These are phyloP conservation scores for Asobara japonica DNA, from an alignment of 1,140 invertebrate species.

Conservation along the genomic window DNA sequence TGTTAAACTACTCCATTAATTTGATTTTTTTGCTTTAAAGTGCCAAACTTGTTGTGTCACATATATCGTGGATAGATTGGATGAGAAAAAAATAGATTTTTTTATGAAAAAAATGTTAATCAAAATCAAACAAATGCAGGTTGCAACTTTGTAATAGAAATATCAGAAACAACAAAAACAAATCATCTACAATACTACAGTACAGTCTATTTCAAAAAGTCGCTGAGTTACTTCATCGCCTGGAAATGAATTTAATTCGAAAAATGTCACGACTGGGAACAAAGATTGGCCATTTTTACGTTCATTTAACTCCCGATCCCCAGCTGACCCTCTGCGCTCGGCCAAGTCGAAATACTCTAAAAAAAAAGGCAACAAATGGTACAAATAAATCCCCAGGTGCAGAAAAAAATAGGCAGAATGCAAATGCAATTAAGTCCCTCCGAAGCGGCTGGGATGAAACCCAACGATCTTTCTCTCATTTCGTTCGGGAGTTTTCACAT, in stretches of 20 bases:
- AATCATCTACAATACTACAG: background rate
- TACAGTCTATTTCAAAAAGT: no score
- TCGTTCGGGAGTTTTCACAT: conserved; percentile 10
- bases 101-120: no score
- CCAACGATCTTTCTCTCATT: background rate
- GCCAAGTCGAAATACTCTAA: conserved; percentile 1
- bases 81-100: no score
- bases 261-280: background rate
- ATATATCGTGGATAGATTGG: no score
- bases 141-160: no score
- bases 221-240: background rate
- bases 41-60: no score
- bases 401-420: conserved; percentile 3
- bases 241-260: background rate
- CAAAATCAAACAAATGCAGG: no score
- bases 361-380: background rate
- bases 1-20: no score
- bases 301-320: conserved; percentile 3
- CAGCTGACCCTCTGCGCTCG: background rate
- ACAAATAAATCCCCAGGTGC: background rate
- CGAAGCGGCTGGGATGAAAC: conserved; percentile 2
- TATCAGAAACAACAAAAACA: background rate
- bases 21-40: no score
- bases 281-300: conserved; percentile 10
- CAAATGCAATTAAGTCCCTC: conserved; percentile 13